A percentile compares a stretch with the other conserved stretches of the same genome.
phyloP scores from a whole-genome alignment of 2,113 vertebrate species.

The Typhlomys cinereus region DNA sequence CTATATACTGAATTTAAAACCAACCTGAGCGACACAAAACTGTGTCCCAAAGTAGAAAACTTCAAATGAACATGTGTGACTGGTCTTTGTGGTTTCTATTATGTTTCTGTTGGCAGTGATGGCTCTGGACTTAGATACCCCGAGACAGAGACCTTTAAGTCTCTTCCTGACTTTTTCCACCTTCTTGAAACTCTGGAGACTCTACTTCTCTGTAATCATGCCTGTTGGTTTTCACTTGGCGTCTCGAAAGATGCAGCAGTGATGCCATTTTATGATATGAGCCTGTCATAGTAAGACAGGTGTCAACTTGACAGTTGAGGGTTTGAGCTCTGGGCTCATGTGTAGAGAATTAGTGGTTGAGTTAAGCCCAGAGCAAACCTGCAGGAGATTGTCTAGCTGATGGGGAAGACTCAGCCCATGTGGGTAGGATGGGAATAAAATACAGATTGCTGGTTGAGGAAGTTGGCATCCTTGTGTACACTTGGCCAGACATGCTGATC shows the following conservation, averaged over 20 bases:
- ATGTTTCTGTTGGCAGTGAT: background rate
- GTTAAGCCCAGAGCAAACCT: too few species aligned
- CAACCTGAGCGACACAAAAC: background rate
- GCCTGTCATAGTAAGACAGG: too few species aligned
- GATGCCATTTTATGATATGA: background rate
- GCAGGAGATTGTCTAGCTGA: too few species aligned
- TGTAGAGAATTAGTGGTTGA: too few species aligned
- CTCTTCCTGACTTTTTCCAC: background rate
- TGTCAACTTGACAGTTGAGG: too few species aligned
- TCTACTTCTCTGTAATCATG: background rate
- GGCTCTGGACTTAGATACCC: background rate
- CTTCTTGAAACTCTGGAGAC: background rate
- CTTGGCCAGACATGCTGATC: too few species aligned
- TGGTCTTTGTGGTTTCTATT: background rate
- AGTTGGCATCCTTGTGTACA: too few species aligned
- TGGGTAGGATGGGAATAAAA: too few species aligned
- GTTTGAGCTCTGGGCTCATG: too few species aligned
- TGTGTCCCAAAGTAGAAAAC: background rate
- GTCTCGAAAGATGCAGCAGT: background rate
- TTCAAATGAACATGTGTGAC: background rate
- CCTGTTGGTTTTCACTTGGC: background rate
- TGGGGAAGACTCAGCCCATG: too few species aligned
- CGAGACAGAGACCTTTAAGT: background rate
- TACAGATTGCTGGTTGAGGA: too few species aligned
- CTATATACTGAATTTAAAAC: background rate